Evolutionary conservation across 53 echinoderm and acorn worm genomes (phyloP), one percentile per base, ranked within the genome.

Genomic region (Paelopatides confundens): DNA sequence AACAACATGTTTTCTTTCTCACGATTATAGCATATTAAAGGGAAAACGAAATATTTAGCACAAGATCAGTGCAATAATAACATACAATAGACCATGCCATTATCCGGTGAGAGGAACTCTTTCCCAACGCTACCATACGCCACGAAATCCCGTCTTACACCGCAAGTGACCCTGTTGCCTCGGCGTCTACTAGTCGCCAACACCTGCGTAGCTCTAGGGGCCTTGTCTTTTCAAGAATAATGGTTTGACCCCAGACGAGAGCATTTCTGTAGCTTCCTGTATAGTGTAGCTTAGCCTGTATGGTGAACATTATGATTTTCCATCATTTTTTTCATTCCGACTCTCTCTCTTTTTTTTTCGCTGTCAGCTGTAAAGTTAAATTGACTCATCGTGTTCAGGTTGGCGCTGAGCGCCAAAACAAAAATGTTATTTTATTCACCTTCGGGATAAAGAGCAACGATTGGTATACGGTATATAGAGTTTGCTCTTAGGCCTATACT

Each of bases 1-100:
- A 74, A 74, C 74, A 74, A 74, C 74, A 74, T 74, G 74, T 74
- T 74, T 74, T 74, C 43, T 74, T 74, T 74, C 74, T 74, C 40
- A 39, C 47, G 74, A 74, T 39, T 74, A 28, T 21, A 40, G 35
- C 47, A 26, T 40, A 74, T 74, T 40, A 74, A 40, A 46, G 40
- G 24, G 21, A 74, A 74, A 74, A 74, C 74, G 74, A 74, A 74
- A 74, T 74, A 74, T 74, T 74, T 74, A n/a, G 74, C 46, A 28
- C 74, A 74, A 74, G 74, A 74, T 74, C 74, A 74, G 74, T 74
- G 74, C 74, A 74, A 74, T 74, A 37, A 74, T 39, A 74, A 74
- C 40, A 74, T 74, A 74, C 74, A 74, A 74, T 74, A 39, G 24
- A 43, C 40, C 74, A 40, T 74, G 40, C 31, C n/a, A n/a, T 74